Evolutionary conservation across 2,888 invertebrate genomes (phyloP).

Genomic region (Folsomia manolachei): DNA sequence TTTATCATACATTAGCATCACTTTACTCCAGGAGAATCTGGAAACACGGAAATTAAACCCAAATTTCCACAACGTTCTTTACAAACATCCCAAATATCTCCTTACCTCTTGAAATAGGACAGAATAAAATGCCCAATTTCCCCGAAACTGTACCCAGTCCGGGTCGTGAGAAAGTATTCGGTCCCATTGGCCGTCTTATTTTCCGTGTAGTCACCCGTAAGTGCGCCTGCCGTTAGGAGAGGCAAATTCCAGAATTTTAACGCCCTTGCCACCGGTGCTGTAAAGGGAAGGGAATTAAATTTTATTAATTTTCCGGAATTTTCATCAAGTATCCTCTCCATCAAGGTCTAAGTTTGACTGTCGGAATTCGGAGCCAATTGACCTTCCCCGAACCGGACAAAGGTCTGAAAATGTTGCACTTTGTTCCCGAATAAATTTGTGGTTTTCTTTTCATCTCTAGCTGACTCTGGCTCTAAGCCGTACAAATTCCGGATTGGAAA

Average conservation of each 20-base stretch:
- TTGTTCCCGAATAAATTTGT: too few relatives aligned
- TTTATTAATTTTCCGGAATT: too few relatives aligned
- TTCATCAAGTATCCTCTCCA: too few relatives aligned
- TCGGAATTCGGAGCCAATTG: too few relatives aligned
- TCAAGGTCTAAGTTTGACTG: too few relatives aligned
- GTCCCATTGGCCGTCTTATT: constrained; percentile 67
- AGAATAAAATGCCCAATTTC: constrained; percentile 71
- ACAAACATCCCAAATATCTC: neutral
- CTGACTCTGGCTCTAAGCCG: too few relatives aligned
- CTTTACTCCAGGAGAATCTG: constrained; percentile 71
- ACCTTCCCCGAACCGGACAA: too few relatives aligned
- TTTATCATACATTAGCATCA: constrained; percentile 72
- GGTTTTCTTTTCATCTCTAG: too few relatives aligned
- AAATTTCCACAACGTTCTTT: constrained; percentile 5
- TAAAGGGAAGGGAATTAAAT: constrained; percentile 51
- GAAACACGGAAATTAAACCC: neutral
- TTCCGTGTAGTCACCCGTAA: constrained; percentile 72
- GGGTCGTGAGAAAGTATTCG: constrained; percentile 75
- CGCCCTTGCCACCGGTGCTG: constrained; percentile 77
- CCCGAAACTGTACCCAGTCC: constrained; percentile 70
- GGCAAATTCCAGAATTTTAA: constrained; percentile 70
- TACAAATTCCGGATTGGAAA: too few relatives aligned
- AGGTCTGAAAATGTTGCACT: too few relatives aligned
- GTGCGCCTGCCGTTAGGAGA: constrained; percentile 75
- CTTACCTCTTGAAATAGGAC: constrained; percentile 67